Percentiles rank a stretch among this genome's conserved stretches.
Conservation (phyloP, 2,888 invertebrate species). For the Sminthurides aquaticus region DNA sequence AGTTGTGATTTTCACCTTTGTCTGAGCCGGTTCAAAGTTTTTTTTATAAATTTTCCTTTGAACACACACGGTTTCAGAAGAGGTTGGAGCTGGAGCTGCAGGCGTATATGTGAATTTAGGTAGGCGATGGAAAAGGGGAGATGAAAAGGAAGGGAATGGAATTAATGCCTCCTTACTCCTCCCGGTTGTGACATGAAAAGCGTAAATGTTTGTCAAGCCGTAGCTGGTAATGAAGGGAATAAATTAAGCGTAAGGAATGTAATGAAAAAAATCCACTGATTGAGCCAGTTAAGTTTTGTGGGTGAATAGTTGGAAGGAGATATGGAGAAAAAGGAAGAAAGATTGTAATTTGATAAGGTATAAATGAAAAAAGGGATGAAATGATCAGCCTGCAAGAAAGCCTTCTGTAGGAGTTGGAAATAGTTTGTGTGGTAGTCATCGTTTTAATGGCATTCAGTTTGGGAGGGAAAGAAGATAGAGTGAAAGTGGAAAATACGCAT, state of each 20-base stretch:
- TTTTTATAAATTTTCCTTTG: background rate
- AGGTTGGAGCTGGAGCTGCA: too few relatives aligned
- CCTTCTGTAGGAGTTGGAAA: too few relatives aligned
- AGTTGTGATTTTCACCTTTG: background rate
- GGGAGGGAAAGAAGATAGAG: background rate
- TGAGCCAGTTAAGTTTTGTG: background rate
- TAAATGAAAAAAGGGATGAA: background rate
- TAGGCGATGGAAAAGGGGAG: background rate
- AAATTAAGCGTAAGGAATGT: background rate
- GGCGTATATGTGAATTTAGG: too few relatives aligned
- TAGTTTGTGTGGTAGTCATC: too few relatives aligned
- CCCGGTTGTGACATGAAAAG: background rate
- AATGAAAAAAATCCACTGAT: background rate
- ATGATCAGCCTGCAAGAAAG: too few relatives aligned
- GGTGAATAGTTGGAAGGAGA: too few relatives aligned
- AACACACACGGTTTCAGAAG: too few relatives aligned
- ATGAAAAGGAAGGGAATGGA: background rate
- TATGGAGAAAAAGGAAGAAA: background rate
- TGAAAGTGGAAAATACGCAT: background rate
- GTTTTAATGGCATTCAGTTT: background rate
- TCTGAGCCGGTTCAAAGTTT: background rate
- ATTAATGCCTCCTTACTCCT: background rate
- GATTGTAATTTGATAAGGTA: background rate
- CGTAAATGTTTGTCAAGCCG: background rate
- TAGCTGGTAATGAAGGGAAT: background rate